Evolutionary conservation across 2,888 invertebrate species (phyloP).

Genomic region (Onthophagus sagittarius): DNA sequence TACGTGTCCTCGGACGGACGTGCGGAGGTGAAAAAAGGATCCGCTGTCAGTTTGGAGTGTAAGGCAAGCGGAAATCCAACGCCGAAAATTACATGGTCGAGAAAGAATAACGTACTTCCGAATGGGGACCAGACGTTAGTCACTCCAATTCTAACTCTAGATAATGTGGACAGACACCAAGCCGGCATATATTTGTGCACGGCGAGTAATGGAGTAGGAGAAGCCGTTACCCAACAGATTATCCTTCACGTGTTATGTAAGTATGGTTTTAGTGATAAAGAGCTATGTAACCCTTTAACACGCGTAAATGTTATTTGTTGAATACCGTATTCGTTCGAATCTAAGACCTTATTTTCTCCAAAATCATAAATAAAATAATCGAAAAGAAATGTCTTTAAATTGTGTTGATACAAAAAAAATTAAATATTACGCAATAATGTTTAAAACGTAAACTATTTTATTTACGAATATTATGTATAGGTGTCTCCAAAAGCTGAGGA

Average conservation of each 20-base stretch:
- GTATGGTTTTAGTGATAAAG: conserved; percentile 36
- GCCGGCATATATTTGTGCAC: conserved; percentile 62
- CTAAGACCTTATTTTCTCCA: too few species aligned
- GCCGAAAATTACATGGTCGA: conserved; percentile 54
- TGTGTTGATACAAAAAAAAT: too few species aligned
- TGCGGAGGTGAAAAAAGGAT: conserved; percentile 58
- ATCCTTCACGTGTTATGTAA: conserved; percentile 62
- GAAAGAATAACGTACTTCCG: conserved; percentile 53
- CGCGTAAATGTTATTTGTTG: neutral
- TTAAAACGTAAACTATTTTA: too few species aligned
- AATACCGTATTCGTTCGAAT: too few species aligned
- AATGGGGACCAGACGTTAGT: conserved; percentile 60
- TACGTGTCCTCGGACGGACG: conserved; percentile 60
- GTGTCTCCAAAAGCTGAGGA: too few species aligned
- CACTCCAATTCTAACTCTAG: conserved; percentile 57
- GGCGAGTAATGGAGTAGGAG: conserved; percentile 61
- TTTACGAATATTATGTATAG: too few species aligned
- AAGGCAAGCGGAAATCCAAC: conserved; percentile 53
- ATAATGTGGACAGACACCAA: conserved; percentile 60
- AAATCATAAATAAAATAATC: too few species aligned
- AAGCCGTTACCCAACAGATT: conserved; percentile 59
- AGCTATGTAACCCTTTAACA: neutral
- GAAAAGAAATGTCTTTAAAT: too few species aligned
- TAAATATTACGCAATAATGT: too few species aligned
- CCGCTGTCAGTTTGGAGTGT: conserved; percentile 52